phyloP scores from a whole-genome alignment of 1,140 invertebrate genomes.

The Alviniconcha marisindica region DNA sequence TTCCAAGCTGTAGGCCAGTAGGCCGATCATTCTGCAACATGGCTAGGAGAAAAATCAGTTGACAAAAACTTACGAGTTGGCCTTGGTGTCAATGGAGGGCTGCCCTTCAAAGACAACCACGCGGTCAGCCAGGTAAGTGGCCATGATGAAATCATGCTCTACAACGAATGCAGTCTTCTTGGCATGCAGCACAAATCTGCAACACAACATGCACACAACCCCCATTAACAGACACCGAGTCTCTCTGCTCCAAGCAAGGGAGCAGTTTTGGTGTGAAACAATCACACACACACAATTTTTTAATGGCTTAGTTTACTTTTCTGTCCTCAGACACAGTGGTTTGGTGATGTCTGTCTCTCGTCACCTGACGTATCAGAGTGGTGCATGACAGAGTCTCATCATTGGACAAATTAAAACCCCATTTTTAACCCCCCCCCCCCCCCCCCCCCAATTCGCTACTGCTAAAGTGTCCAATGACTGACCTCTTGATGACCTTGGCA shows the following conservation, averaged over 20 bases:
- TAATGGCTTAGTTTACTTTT: background rate
- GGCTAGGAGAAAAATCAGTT: too few species aligned
- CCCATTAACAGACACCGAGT: background rate
- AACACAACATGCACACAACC: slow-evolving; percentile 45
- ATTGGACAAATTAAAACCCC: background rate
- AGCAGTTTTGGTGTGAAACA: too few species aligned
- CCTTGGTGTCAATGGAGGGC: slow-evolving; percentile 91
- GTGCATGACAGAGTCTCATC: slow-evolving; percentile 19
- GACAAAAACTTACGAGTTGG: slow-evolving; percentile 84
- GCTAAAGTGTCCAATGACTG: slow-evolving; percentile 39
- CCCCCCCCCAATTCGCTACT: background rate
- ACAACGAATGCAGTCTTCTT: slow-evolving; percentile 99
- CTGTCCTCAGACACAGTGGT: slow-evolving; percentile 27
- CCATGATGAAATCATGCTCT: slow-evolving; percentile 99
- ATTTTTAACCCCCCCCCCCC: background rate
- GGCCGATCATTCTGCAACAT: too few species aligned
- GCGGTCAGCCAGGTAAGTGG: slow-evolving; percentile 98
- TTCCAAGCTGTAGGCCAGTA: too few species aligned
- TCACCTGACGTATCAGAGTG: background rate
- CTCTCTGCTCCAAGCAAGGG: background rate
- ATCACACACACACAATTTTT: background rate
- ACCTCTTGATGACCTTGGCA: slow-evolving; percentile 99
- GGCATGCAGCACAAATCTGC: slow-evolving; percentile 97
- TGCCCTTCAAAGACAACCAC: slow-evolving; percentile 99
- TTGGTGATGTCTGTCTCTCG: slow-evolving; percentile 14